A percentile compares a stretch with the other conserved stretches of the same genome.
Conservation (phyloP, 1,140 invertebrate genomes). For the Lasioglossum albipes region DNA sequence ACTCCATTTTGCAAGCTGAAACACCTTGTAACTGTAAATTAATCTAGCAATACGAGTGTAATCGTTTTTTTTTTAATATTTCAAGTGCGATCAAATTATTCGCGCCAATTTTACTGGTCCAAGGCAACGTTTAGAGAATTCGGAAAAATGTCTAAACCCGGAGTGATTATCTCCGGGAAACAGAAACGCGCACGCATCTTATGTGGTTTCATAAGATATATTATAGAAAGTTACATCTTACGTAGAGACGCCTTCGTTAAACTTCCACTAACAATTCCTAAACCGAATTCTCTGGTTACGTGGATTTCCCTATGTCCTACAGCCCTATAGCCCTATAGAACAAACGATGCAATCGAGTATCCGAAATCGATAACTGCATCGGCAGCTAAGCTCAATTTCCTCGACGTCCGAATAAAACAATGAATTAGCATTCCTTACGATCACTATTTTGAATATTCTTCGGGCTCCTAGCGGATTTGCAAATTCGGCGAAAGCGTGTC, state of each 20-base stretch:
- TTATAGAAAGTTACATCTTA: not conserved
- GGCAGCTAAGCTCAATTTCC: not conserved
- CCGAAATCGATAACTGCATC: slow-evolving; percentile 26
- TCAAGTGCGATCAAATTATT: no score
- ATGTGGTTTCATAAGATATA: not conserved
- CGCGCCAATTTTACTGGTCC: no score
- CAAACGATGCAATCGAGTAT: slow-evolving; percentile 14
- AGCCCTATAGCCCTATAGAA: slow-evolving; percentile 10
- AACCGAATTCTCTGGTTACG: slow-evolving; percentile 2
- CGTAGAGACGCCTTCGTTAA: slow-evolving; percentile 1
- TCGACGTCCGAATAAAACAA: slow-evolving; percentile 5
- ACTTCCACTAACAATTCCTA: not conserved
- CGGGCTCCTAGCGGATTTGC: not conserved
- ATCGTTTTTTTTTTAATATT: no score
- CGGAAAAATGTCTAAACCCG: no score
- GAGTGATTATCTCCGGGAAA: not conserved
- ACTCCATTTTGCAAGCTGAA: no score
- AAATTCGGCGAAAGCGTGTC: not conserved
- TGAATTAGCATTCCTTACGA: slow-evolving; percentile 1
- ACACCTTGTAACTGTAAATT: no score
- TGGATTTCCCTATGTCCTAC: not conserved
- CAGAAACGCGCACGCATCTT: not conserved
- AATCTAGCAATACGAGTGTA: no score
- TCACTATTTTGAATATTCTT: slow-evolving; percentile 8
- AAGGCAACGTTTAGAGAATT: no score